Percentiles rank a stretch among this genome's conserved stretches.
Evolutionary conservation across 92 coral and sea anemone genomes (phyloP).

Genomic region (Metridium senile): DNA sequence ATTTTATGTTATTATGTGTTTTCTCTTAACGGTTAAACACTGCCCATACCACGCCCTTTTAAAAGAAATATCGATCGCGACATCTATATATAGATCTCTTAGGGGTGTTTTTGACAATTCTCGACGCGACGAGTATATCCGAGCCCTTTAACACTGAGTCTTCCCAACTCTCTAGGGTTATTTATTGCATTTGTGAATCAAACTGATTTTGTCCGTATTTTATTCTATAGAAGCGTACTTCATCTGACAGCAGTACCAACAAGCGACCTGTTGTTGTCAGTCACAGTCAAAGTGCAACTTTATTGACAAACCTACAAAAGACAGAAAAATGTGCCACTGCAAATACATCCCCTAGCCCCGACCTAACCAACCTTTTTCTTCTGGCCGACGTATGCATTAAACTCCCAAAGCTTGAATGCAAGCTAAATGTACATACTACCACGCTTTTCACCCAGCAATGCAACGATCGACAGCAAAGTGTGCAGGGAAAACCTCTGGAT

Average conservation of each 20-base stretch:
- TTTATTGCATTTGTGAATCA: background rate
- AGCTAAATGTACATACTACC: background rate
- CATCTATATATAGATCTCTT: too few species aligned
- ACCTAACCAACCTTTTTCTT: slow-evolving; percentile 5
- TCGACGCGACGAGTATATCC: too few species aligned
- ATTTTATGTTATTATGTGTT: too few species aligned
- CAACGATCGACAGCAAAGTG: background rate
- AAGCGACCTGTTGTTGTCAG: background rate
- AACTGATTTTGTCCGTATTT: background rate
- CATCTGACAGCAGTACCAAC: background rate
- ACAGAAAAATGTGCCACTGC: too few species aligned
- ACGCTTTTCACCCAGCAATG: background rate
- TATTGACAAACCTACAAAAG: background rate
- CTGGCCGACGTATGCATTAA: slow-evolving; percentile 20
- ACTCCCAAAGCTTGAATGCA: background rate
- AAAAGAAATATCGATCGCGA: too few species aligned
- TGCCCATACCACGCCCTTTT: too few species aligned
- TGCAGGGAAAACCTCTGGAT: too few species aligned
- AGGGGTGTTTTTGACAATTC: too few species aligned
- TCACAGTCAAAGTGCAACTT: background rate
- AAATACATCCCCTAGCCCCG: background rate
- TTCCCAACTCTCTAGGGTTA: too few species aligned
- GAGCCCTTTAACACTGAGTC: too few species aligned
- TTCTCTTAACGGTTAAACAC: too few species aligned
- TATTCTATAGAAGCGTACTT: background rate